A percentile compares a stretch with the other conserved stretches of the same genome.
Conservation (phyloP, 2,113 vertebrate species). For the Leucosticte australis region DNA sequence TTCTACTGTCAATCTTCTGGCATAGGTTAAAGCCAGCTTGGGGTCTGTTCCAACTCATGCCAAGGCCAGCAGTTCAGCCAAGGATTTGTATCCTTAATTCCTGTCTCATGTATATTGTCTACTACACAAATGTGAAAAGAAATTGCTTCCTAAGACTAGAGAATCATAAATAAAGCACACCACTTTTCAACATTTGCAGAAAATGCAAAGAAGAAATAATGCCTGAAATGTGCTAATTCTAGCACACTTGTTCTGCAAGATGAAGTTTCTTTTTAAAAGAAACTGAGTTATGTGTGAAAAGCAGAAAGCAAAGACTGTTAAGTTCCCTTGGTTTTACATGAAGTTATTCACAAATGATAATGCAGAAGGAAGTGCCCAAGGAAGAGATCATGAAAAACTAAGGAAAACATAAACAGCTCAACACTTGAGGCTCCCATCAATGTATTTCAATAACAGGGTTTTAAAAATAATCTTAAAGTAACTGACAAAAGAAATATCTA, state of each 20-base stretch:
- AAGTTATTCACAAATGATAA: not conserved
- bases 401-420: not conserved
- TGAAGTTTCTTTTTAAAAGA: not conserved
- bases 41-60: constrained; percentile 41
- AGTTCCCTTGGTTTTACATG: not conserved
- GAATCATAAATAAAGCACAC: not conserved
- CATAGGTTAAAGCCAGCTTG: constrained; percentile 15
- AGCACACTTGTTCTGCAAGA: not conserved
- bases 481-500: not conserved
- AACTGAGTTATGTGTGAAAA: not conserved
- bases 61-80: constrained; percentile 29
- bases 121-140: not conserved
- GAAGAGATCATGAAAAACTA: not conserved
- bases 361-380: not conserved
- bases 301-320: not conserved
- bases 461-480: not conserved
- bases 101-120: not conserved
- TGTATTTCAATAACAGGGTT: not conserved
- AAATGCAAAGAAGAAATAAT: not conserved
- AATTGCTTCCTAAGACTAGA: constrained; percentile 5
- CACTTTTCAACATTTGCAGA: not conserved
- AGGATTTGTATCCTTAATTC: constrained; percentile 44
- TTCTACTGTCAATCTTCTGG: constrained; percentile 59
- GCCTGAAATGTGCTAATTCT: not conserved
- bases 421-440: not conserved